Percentiles rank a stretch among this genome's conserved stretches.
Evolutionary conservation across 2,888 invertebrate genomes (phyloP).

Genomic region (Agrochola macilenta): DNA sequence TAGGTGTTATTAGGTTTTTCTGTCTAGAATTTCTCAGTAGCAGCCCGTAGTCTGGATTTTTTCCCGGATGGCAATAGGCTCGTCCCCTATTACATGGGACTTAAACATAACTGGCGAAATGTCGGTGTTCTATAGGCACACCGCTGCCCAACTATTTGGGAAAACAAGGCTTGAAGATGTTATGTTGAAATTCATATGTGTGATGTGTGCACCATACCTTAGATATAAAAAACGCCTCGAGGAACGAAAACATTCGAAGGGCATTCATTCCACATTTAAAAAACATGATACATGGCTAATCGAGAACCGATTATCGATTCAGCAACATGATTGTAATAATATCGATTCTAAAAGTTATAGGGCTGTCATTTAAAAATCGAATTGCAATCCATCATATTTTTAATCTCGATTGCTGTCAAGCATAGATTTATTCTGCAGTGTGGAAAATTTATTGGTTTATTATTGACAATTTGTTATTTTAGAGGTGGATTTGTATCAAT

Average conservation of each 20-base stretch:
- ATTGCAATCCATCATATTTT: slow-evolving; percentile 61
- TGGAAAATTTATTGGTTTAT: slow-evolving; percentile 58
- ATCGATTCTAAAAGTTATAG: slow-evolving; percentile 53
- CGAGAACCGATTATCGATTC: slow-evolving; percentile 61
- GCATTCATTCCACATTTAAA: slow-evolving; percentile 46
- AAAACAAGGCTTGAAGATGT: too few relatives aligned
- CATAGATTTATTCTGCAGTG: slow-evolving; percentile 56
- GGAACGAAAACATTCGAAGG: slow-evolving; percentile 33
- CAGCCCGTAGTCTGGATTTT: too few relatives aligned
- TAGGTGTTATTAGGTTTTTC: too few relatives aligned
- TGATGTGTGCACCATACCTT: not conserved
- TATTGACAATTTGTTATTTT: slow-evolving; percentile 57
- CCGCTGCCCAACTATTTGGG: too few relatives aligned
- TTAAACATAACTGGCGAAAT: too few relatives aligned
- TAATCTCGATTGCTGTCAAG: slow-evolving; percentile 60
- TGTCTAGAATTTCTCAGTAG: too few relatives aligned
- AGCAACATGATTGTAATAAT: slow-evolving; percentile 52
- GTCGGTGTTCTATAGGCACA: too few relatives aligned
- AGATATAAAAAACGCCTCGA: slow-evolving; percentile 28
- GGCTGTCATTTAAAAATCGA: slow-evolving; percentile 57
- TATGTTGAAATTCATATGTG: too few relatives aligned
- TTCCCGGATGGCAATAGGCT: too few relatives aligned
- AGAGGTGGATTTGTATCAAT: not conserved
- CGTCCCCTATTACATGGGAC: too few relatives aligned
- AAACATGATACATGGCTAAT: slow-evolving; percentile 58